Base-by-base conservation (phyloP, 1,140 invertebrate species). In the Hydropsyche tenuis region DNA sequence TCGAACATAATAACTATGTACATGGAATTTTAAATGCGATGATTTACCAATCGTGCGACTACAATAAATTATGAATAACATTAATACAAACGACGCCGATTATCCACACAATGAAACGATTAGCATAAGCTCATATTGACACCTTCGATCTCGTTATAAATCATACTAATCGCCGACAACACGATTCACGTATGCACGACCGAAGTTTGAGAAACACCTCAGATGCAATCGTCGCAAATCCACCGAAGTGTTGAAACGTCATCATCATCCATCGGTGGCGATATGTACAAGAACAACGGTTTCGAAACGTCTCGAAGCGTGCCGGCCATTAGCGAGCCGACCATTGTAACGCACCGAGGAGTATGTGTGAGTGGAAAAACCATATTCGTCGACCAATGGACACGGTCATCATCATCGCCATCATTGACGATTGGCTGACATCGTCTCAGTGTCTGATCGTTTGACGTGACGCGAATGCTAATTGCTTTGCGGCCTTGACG, bases 201-300 rank as follows among this genome's bases (percentile, higher is more conserved):
- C 30, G 30, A 42, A 69, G 66, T 69, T 68, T 69, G 66, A 69
- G 46, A 18, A 68, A 42, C n/a, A n/a, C n/a, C 65, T 22, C 65
- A 23, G 37, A 5, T 9, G 30, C 9, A 45, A 6, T 12, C 18
- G 65, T 25, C 66, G n/a, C 30, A 9, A 37, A 37, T 37, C 30
- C 30, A 37, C 30, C 30, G 3, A 69, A 16, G 23, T 69, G 66
- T 22, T 27, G 66, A 69, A 69, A 69, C 66, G 42, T 66, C 63
- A 45, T 12, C 56, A 25, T 14, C 56, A 25, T 16, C 56, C 4
- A 37, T 53, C 48, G 48, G 48, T 53, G 16, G 48, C 14, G 18
- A 37, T 37, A 9, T 37, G 16, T 18, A 11, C 66, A 20, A 42
- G 66, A 69, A 6, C 18, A 30, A 18, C 11, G 66, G 30, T 69